These are phyloP conservation scores for Neolamprologus modestus DNA, from an alignment of 2,113 vertebrate genomes.

Conservation along the genomic window DNA sequence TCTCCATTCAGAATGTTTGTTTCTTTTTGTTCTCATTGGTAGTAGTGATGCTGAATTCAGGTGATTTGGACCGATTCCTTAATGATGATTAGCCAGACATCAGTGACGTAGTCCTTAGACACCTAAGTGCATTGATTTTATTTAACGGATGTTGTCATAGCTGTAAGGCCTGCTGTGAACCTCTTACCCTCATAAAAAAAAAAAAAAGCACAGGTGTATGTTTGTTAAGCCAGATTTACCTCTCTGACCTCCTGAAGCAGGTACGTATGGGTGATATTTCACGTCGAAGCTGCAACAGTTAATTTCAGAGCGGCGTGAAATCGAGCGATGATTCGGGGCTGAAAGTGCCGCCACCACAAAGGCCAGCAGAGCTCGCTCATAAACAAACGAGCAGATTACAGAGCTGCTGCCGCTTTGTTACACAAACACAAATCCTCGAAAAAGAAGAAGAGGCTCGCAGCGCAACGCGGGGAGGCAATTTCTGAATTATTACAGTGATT, in stretches of 20 bases:
- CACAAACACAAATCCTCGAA: neutral
- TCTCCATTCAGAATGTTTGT: too few species aligned
- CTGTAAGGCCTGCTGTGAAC: neutral
- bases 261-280: neutral
- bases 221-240: slow-evolving; percentile 8
- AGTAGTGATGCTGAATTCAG: too few species aligned
- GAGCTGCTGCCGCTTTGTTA: neutral
- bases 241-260: neutral
- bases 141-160: neutral
- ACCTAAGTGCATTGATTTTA: neutral
- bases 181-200: neutral
- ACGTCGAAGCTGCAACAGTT: neutral
- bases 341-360: neutral
- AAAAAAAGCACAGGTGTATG: neutral
- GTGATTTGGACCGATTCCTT: too few species aligned
- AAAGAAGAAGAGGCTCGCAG: neutral
- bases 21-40: too few species aligned
- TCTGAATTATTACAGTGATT: slow-evolving; percentile 35
- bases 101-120: too few species aligned
- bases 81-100: too few species aligned
- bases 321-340: neutral
- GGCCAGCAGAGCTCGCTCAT: neutral
- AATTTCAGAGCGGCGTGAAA: slow-evolving; percentile 10
- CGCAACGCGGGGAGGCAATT: slow-evolving; percentile 6
- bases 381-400: neutral